Base-by-base conservation (phyloP, 2,888 invertebrate species). In the Dolomedes plantarius region DNA sequence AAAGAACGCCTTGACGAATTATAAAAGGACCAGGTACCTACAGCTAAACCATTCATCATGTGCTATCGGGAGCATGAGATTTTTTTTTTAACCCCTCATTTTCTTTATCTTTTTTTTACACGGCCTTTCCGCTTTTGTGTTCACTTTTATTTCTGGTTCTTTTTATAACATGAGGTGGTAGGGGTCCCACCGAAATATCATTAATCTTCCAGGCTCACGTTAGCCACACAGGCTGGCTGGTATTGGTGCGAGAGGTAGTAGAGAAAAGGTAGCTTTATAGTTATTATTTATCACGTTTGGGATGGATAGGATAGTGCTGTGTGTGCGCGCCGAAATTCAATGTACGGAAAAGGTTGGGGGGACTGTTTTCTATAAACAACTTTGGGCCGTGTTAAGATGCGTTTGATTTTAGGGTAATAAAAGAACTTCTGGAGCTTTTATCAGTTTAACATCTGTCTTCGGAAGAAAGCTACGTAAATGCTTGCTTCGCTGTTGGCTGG, bases 181-280 rank as follows among this genome's bases (percentile, higher is more conserved):
- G 64, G 71, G 80, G 50, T 73, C 56, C 74, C 62, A 56, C 68
- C n/a, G 73, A 78, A 67, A 76, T 39, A 85, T 85, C 83, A 85
- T 85, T 85, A 85, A 85, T 85, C 83, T 85, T 85, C 83, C 73
- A 31, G 56, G 39, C 83, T 36, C 64, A 36, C 64, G 67, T 85
- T 85, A 85, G 77, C 73, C 56, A 73, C 77, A 67, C 62, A 41
- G 77, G 23, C 31, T 62, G 29, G 62, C 62, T 28, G 28, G 29
- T 31, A 36, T 31, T 16, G 56, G 56, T 23, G 56, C 7, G 11
- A 23, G 56, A 1, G 56, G 3, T 23, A 5, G 16, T 23, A 56
- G 23, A 23, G 16, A 16, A 56, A 56, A 36, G 23, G 56, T 56
- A 56, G 56, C 23, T 56, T 56, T 56, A 2, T 56, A 46, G 2